Evolutionary conservation across 2,797 vertebrate genomes (phyloP).

Genomic region (Sitta carolinensis): DNA sequence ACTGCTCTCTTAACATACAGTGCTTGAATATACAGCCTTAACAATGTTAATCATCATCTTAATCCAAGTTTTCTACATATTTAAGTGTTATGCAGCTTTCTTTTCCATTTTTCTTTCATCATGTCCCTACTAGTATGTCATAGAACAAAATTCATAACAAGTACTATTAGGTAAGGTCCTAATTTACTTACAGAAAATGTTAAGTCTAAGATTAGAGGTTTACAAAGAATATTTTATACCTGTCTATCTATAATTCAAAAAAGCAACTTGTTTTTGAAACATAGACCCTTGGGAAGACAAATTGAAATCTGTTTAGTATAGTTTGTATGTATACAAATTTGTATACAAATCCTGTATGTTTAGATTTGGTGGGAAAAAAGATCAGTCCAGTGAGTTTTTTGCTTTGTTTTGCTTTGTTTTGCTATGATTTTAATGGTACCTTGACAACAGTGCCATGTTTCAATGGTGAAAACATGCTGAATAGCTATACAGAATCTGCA

Average conservation of each 20-base stretch:
- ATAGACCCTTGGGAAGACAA: slow-evolving; percentile 64
- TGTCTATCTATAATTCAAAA: slow-evolving; percentile 69
- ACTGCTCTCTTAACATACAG: slow-evolving; percentile 86
- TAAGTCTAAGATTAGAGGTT: slow-evolving; percentile 73
- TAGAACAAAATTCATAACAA: slow-evolving; percentile 63
- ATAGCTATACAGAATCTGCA: slow-evolving; percentile 49
- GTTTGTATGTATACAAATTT: neutral
- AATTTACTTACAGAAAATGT: slow-evolving; percentile 66
- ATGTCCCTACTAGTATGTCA: slow-evolving; percentile 61
- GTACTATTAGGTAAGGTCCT: slow-evolving; percentile 60
- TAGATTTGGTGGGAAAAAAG: slow-evolving; percentile 45
- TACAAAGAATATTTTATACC: slow-evolving; percentile 76
- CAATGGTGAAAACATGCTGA: slow-evolving; percentile 60
- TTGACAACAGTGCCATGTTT: slow-evolving; percentile 68
- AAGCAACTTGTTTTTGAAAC: slow-evolving; percentile 62
- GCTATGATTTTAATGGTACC: slow-evolving; percentile 57
- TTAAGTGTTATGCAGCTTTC: slow-evolving; percentile 70
- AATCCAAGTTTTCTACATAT: slow-evolving; percentile 81
- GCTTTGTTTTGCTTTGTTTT: neutral
- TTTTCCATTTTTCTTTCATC: slow-evolving; percentile 54
- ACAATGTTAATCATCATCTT: slow-evolving; percentile 82
- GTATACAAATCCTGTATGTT: slow-evolving; percentile 13
- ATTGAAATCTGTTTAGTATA: slow-evolving; percentile 50
- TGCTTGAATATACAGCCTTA: slow-evolving; percentile 97
- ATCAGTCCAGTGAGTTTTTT: slow-evolving; percentile 11